phyloP scores from a whole-genome alignment of 2,888 invertebrate species.

The Melieria picta region DNA sequence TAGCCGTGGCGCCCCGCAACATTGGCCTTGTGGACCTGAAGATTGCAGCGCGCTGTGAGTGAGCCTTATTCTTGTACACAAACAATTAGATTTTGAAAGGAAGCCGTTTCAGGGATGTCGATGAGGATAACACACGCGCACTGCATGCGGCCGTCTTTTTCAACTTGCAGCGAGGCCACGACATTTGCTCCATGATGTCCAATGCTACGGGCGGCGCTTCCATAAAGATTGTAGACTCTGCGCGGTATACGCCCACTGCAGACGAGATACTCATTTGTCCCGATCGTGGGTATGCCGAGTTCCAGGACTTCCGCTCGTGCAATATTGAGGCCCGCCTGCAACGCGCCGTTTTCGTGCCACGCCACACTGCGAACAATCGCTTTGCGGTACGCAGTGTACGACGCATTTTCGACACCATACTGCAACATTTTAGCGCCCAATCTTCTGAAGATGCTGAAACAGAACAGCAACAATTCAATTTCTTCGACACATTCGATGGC shows the following conservation, averaged over 20 bases:
- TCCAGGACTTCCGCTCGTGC: slow-evolving; percentile 34
- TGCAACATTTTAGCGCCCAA: slow-evolving; percentile 30
- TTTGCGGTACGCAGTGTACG: slow-evolving; percentile 10
- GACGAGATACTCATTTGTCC: slow-evolving; percentile 45
- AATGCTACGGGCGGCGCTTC: slow-evolving; percentile 19
- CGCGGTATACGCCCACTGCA: slow-evolving; percentile 35
- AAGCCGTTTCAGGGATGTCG: slow-evolving; percentile 33
- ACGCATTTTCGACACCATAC: slow-evolving; percentile 37
- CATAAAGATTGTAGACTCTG: slow-evolving; percentile 42
- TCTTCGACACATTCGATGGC: slow-evolving; percentile 42
- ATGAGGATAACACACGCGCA: slow-evolving; percentile 39
- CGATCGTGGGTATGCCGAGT: slow-evolving; percentile 34
- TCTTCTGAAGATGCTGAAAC: slow-evolving; percentile 10
- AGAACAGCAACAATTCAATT: slow-evolving; percentile 34
- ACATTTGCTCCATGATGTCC: slow-evolving; percentile 34
- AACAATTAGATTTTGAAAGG: not conserved
- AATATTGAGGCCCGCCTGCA: slow-evolving; percentile 45
- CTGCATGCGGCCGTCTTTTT: slow-evolving; percentile 44
- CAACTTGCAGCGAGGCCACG: slow-evolving; percentile 44
- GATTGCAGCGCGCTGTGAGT: slow-evolving; percentile 43
- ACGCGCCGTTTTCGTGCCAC: slow-evolving; percentile 39
- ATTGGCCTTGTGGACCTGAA: slow-evolving; percentile 39
- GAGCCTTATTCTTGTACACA: not conserved
- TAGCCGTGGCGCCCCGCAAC: slow-evolving; percentile 44
- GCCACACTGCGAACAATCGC: not conserved